These are phyloP conservation scores for Strix uralensis DNA, from an alignment of 2,113 vertebrate species.

Conservation along the genomic window DNA sequence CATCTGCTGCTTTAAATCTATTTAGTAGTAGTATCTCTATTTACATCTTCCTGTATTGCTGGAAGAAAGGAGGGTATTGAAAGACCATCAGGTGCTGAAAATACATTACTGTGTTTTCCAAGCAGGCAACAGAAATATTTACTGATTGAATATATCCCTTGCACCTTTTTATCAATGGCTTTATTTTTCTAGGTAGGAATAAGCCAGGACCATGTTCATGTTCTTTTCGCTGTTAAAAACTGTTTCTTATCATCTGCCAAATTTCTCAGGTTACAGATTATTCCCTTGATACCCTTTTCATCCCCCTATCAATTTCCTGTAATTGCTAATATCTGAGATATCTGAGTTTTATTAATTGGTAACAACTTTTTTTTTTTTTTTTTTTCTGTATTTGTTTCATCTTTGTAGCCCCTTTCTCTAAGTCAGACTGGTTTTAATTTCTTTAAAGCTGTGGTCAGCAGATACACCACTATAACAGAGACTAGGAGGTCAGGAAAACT, in stretches of 20 bases:
- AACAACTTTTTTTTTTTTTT: background rate
- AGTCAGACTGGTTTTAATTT: background rate
- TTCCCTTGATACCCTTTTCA: background rate
- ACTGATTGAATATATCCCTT: background rate
- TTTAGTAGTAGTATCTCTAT: background rate
- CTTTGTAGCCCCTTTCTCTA: background rate
- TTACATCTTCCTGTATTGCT: background rate
- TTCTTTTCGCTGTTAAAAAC: background rate
- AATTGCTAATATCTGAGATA: background rate
- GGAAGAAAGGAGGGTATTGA: background rate
- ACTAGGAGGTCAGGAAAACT: background rate
- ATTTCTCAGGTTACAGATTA: background rate
- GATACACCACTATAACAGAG: background rate
- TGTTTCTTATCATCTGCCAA: background rate
- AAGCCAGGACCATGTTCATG: background rate
- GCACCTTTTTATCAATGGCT: background rate
- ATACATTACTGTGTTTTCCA: background rate
- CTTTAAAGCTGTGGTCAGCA: background rate
- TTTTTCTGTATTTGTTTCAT: rapidly evolving
- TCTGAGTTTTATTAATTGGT: background rate
- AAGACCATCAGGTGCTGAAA: background rate
- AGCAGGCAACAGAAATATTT: background rate
- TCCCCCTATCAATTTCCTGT: background rate
- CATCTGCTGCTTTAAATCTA: background rate
- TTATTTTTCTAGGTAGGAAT: background rate